Evolutionary conservation across 2,113 vertebrate species (phyloP).

Genomic region (Tupaia tana): DNA sequence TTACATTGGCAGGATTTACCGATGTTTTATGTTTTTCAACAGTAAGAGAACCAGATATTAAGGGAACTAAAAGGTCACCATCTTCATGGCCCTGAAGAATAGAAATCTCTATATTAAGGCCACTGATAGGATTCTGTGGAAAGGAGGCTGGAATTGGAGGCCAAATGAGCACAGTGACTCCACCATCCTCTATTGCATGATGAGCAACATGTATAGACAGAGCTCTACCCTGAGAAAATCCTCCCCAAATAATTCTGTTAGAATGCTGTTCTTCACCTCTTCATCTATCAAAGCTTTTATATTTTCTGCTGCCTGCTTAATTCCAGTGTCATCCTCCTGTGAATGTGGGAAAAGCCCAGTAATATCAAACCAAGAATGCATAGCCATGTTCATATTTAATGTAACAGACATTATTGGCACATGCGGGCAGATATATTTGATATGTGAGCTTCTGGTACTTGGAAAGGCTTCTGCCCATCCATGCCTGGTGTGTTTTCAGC

Average conservation of each 20-base stretch:
- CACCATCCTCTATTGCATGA: constrained; percentile 88
- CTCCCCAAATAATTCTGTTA: constrained; percentile 91
- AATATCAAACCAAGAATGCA: constrained; percentile 91
- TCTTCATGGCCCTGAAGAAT: constrained; percentile 94
- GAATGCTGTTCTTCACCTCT: constrained; percentile 94
- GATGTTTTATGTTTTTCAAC: constrained; percentile 91
- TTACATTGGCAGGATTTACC: constrained; percentile 89
- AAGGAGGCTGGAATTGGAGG: constrained; percentile 91
- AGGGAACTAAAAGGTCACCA: constrained; percentile 89
- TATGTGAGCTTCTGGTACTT: too few relatives aligned
- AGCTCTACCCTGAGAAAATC: constrained; percentile 90
- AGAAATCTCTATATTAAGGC: constrained; percentile 90
- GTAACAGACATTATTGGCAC: too few relatives aligned
- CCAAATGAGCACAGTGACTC: constrained; percentile 92
- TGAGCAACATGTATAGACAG: constrained; percentile 84
- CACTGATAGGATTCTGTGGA: constrained; percentile 88
- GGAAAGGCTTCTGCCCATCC: too few relatives aligned
- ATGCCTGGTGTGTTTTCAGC: too few relatives aligned
- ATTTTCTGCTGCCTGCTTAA: constrained; percentile 93
- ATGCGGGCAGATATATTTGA: too few relatives aligned
- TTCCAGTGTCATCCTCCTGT: constrained; percentile 91
- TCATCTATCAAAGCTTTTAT: constrained; percentile 92
- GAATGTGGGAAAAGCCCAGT: constrained; percentile 86
- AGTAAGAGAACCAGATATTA: constrained; percentile 89
- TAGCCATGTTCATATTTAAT: constrained; percentile 92